A percentile compares a stretch with the other conserved stretches of the same genome.
Evolutionary conservation across 2,797 vertebrate species (phyloP).

Genomic region (Peromyscus melanophrys): DNA sequence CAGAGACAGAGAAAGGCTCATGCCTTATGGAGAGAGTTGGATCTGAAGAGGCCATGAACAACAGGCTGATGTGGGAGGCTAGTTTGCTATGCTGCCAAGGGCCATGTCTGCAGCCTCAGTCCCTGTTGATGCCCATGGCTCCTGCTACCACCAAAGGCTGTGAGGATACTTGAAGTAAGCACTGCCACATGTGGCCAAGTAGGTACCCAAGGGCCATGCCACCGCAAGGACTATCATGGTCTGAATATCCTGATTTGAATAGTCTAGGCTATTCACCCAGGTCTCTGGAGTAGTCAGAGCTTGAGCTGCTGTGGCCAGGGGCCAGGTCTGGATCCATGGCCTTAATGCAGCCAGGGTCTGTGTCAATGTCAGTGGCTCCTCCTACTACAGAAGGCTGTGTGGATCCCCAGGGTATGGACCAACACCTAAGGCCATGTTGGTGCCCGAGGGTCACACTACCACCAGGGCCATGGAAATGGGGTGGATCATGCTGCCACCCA

Average conservation of each 20-base stretch:
- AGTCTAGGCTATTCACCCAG: not conserved
- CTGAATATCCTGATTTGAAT: not conserved
- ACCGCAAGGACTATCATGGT: not conserved
- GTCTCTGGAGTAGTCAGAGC: not conserved
- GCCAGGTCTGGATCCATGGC: not conserved
- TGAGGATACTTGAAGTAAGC: too few species aligned
- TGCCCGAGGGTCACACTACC: rapidly evolving
- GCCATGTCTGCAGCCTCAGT: too few species aligned
- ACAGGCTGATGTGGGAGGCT: too few species aligned
- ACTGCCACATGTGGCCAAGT: not conserved
- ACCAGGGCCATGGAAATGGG: not conserved
- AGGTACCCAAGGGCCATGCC: not conserved
- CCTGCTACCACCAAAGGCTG: too few species aligned
- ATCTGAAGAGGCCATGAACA: too few species aligned
- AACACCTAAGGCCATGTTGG: not conserved
- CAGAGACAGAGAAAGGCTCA: too few species aligned
- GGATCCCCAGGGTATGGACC: not conserved
- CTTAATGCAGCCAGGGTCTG: not conserved
- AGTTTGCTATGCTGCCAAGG: too few species aligned
- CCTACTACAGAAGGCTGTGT: not conserved
- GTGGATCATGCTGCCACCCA: not conserved
- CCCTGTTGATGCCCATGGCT: too few species aligned
- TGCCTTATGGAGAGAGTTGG: too few species aligned
- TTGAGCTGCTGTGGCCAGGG: not conserved
- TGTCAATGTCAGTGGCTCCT: not conserved